These are phyloP conservation scores for Ctenopoma multispine DNA, from an alignment of 2,797 vertebrate species.

Conservation along the genomic window DNA sequence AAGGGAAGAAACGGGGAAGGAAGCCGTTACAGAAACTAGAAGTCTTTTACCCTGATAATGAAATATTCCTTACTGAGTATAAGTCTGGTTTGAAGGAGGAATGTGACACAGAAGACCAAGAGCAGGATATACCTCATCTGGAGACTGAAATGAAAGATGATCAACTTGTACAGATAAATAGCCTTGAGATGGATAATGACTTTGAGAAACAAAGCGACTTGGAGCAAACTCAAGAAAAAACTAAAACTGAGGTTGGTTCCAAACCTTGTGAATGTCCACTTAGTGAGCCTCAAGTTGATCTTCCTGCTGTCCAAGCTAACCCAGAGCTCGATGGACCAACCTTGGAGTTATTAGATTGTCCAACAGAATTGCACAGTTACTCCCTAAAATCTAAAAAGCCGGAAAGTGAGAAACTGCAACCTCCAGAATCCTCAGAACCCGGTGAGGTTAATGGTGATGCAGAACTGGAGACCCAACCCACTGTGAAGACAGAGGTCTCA, in stretches of 20 bases:
- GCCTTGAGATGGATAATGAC: slow-evolving; percentile 36
- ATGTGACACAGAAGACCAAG: slow-evolving; percentile 21
- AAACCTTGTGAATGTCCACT: slow-evolving; percentile 17
- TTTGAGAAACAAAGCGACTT: slow-evolving; percentile 6
- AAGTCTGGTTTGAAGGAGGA: slow-evolving; percentile 31
- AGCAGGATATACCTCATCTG: slow-evolving; percentile 32
- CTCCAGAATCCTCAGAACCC: slow-evolving; percentile 21
- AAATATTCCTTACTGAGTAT: slow-evolving; percentile 61
- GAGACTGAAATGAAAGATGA: slow-evolving; percentile 26
- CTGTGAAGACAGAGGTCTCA: slow-evolving; percentile 18
- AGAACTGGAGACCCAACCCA: slow-evolving; percentile 14
- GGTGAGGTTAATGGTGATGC: slow-evolving; percentile 45
- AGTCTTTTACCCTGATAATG: slow-evolving; percentile 84
- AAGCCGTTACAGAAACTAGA: slow-evolving; percentile 75
- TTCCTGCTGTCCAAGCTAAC: slow-evolving; percentile 46
- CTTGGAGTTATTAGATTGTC: slow-evolving; percentile 57
- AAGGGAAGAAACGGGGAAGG: slow-evolving; percentile 63
- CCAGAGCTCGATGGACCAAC: slow-evolving; percentile 67
- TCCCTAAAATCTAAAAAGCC: slow-evolving; percentile 52
- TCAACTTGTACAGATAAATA: slow-evolving; percentile 11
- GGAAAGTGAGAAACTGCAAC: slow-evolving; percentile 39
- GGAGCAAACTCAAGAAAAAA: slow-evolving; percentile 22
- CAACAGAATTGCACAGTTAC: slow-evolving; percentile 75
- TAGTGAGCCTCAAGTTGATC: slow-evolving; percentile 4
- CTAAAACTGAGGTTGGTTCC: not conserved